Conservation (phyloP, 2,888 invertebrate species). For the Dryadula phaetusa region DNA sequence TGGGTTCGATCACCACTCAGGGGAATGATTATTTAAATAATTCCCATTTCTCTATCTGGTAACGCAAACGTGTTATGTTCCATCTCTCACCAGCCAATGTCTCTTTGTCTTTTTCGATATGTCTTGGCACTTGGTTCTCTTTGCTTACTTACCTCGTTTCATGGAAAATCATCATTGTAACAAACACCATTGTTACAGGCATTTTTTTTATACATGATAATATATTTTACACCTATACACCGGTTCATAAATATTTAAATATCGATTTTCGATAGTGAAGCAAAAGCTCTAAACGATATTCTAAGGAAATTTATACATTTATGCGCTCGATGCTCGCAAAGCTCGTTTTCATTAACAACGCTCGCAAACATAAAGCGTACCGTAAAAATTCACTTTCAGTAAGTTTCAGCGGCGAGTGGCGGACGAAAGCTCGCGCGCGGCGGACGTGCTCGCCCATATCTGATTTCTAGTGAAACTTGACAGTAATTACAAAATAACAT, state of each 20-base stretch:
- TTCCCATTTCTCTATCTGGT: no score
- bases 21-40: no score
- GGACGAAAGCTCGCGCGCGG: constrained; percentile 17
- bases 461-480: neutral
- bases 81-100: no score
- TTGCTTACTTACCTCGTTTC: no score
- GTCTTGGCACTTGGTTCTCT: no score
- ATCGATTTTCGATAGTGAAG: constrained; percentile 2
- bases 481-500: no score
- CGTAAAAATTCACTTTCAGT: constrained; percentile 30
- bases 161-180: no score
- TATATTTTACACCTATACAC: neutral
- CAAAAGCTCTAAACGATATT: neutral
- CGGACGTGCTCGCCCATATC: constrained; percentile 20
- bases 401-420: constrained; percentile 33
- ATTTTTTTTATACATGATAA: no score
- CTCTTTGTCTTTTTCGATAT: no score
- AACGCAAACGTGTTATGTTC: no score
- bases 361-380: constrained; percentile 7
- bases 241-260: constrained; percentile 1
- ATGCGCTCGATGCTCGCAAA: constrained; percentile 7
- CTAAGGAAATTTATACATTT: neutral
- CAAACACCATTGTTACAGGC: no score
- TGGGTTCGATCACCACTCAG: no score
- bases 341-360: constrained; percentile 16